Evolutionary conservation across 2,888 invertebrate species (phyloP), one percentile per base, ranked within the genome.

Genomic region (Brachyptera putata): DNA sequence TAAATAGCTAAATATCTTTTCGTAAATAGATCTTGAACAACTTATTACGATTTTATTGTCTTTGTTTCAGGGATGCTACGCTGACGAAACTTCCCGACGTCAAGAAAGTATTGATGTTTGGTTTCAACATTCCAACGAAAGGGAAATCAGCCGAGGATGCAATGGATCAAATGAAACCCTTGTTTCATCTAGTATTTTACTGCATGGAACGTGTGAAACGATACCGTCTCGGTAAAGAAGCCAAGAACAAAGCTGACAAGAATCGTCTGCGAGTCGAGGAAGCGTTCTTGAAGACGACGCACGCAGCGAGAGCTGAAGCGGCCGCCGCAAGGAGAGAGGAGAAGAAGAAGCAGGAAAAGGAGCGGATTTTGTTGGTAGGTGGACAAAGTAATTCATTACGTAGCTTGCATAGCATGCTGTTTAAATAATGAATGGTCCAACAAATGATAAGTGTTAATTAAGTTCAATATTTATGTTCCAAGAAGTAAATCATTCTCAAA

Each of bases 231-330:
- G 89, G 91, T 65, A 94, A 92, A 76, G 97, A 97, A 87, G 92
- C 89, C 24, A 86, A 93, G 75, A 74, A 75, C 39, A 98, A 97
- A 75, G 91, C 98, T 50, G 97, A 98, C 72, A 95, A 93, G 75
- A 97, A 96, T 72, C 87, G 99, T 2, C 84, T 88, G 73, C 87
- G 89, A 67, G 95, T 96, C 3, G 93, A 95, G 69, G 98, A 98
- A 75, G 89, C 89, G 26, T 96, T 94, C 79, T 77, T 95, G 70
- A 93, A 97, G 72, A 92, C 91, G 13, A 94, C 96, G 0, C 98
- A 99, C 77, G 89, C 88, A n/a, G 95, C 95, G 21, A 79, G 98
- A 0, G 95, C 95, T 67, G 99, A 99, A 78, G 95, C 95, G 24
- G 98, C 98, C 1, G 97, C 97, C 34, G 87, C 84, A 43, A 79